Percentiles rank a stretch among this genome's conserved stretches.
These are phyloP conservation scores for Apodemus speciosus DNA, from an alignment of 2,113 vertebrate species.

Conservation along the genomic window DNA sequence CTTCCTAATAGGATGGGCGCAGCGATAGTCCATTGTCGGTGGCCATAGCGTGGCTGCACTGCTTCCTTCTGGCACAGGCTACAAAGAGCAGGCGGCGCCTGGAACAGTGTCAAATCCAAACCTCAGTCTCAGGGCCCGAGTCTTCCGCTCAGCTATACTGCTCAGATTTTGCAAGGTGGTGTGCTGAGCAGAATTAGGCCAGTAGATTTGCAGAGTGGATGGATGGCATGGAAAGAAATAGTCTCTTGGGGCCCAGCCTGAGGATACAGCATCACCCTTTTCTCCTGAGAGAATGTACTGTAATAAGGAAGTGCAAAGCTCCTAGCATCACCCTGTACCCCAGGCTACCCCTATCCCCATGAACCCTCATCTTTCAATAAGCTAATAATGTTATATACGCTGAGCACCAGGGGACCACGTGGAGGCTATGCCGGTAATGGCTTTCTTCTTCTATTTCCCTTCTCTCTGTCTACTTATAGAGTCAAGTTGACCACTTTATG, in stretches of 20 bases:
- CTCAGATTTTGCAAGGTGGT: rapidly evolving
- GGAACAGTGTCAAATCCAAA: neutral
- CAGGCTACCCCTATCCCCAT: rapidly evolving
- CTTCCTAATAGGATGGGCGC: slow-evolving; percentile 53
- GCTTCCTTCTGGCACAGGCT: neutral
- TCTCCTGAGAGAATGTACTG: neutral
- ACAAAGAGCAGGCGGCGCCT: neutral
- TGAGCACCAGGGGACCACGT: rapidly evolving
- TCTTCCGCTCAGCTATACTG: neutral
- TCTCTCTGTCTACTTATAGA: neutral
- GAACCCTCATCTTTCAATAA: rapidly evolving
- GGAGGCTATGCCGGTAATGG: neutral
- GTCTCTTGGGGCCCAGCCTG: rapidly evolving
- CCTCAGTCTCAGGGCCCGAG: neutral
- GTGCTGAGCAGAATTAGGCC: neutral
- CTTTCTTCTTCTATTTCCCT: neutral
- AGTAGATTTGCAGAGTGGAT: neutral
- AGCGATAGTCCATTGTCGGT: neutral
- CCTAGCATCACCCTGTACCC: neutral
- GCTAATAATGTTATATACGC: rapidly evolving
- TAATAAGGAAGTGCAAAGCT: neutral
- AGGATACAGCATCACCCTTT: too few species aligned
- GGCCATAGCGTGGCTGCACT: neutral
- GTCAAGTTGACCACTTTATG: rapidly evolving
- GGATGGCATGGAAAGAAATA: rapidly evolving